Evolutionary conservation across 2,113 vertebrate species (phyloP).

Genomic region (Lagopus leucura): DNA sequence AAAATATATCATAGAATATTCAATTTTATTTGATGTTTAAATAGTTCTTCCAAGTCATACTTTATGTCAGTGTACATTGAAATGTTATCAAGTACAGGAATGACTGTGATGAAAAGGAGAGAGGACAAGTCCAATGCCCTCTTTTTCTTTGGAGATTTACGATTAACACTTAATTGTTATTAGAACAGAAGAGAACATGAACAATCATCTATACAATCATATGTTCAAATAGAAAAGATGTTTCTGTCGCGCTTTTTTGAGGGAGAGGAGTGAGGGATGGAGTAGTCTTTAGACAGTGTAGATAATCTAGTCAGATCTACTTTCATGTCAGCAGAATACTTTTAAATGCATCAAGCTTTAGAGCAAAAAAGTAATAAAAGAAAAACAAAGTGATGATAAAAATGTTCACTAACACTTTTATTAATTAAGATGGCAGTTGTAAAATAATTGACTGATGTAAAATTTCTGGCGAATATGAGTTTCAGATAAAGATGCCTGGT

Average conservation of each 20-base stretch:
- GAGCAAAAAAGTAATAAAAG: background rate
- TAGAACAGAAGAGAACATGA: background rate
- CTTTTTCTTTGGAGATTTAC: background rate
- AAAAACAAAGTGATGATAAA: background rate
- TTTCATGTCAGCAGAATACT: background rate
- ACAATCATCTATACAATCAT: background rate
- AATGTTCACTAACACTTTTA: background rate
- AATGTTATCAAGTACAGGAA: background rate
- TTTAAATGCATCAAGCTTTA: background rate
- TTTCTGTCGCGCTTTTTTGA: rapidly evolving
- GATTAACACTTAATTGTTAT: background rate
- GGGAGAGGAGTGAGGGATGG: background rate
- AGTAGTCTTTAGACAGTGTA: background rate
- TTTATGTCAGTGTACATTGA: background rate
- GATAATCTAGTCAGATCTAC: background rate
- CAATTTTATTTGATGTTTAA: background rate
- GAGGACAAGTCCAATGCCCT: background rate
- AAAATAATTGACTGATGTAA: slow-evolving; percentile 25
- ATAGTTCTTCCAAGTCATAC: background rate
- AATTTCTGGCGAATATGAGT: background rate
- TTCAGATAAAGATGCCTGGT: slow-evolving; percentile 36
- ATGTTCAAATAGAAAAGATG: background rate
- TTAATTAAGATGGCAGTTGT: background rate
- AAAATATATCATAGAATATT: background rate
- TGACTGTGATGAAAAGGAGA: background rate